Evolutionary conservation across 2,797 vertebrate genomes (phyloP).

Genomic region (Lithobates sylvaticus): DNA sequence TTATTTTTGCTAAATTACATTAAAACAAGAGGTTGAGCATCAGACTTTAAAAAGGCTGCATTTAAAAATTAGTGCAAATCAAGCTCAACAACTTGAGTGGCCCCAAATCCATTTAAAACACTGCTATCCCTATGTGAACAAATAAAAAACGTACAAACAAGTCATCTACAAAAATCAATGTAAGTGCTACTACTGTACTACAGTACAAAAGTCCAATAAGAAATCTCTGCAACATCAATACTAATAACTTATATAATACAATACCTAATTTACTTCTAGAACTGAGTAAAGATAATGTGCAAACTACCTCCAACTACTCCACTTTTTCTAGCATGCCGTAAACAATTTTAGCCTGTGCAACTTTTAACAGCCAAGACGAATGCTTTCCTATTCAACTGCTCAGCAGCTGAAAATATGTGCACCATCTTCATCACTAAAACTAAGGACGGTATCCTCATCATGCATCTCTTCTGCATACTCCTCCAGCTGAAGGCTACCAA

Average conservation of each 20-base stretch:
- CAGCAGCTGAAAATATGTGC: constrained; percentile 83
- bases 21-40: not conserved
- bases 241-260: constrained; percentile 19
- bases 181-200: not conserved
- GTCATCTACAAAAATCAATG: not conserved
- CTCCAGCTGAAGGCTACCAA: constrained; percentile 84
- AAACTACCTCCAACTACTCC: constrained; percentile 26
- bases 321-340: not conserved
- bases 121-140: not conserved
- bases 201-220: constrained; percentile 18
- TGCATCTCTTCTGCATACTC: constrained; percentile 75
- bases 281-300: constrained; percentile 37
- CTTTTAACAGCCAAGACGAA: constrained; percentile 6
- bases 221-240: not conserved
- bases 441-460: constrained; percentile 78
- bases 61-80: constrained; percentile 53
- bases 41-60: constrained; percentile 13
- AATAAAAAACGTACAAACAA: not conserved
- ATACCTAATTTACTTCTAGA: not conserved
- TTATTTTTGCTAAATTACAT: constrained; percentile 7
- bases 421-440: constrained; percentile 83
- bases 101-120: not conserved
- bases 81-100: not conserved
- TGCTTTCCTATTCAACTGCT: not conserved
- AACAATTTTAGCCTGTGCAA: not conserved